Base-by-base conservation (phyloP, 2,797 vertebrate species). In the Triplophysa bombifrons region DNA sequence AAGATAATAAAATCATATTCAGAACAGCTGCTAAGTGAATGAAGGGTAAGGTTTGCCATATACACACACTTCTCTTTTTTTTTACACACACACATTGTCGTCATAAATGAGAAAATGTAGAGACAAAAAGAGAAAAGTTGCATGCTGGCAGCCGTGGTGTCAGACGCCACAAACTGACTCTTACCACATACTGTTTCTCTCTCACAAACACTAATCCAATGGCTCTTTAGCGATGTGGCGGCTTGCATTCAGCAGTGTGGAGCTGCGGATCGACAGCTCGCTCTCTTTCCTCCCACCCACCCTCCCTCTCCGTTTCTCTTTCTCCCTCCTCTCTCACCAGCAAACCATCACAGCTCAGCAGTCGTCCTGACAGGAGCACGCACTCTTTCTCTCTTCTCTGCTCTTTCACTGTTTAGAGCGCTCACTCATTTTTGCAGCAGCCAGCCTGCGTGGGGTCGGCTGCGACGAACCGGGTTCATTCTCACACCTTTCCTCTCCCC, bases 201-300 rank as follows among this genome's bases (percentile, higher is more conserved):
- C 71, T 73, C 60, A 84, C 85, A 70, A 41, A 72, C 60, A 56
- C 69, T 58, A 82, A 80, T 81, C 79, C 82, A 87, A 84, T 89
- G 88, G 92, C 91, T 94, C 88, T 87, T 91, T 91, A 89, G 92
- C 93, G 88, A 89, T 91, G 90, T 90, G 89, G 88, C 88, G 90
- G 90, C 88, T 93, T 92, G 92, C 87, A 92, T 91, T 91, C 88
- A 86, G 89, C 88, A 90, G 86, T 84, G 90, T 91, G 67, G 77
- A 88, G 84, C 86, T 83, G 86, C 80, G 87, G 84, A 73, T 73
- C 61, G 76, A 84, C 89, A 82, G 84, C 74, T 78, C 64, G 27
- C 53, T 72, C 84, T 82, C 48, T 80, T 4, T 34, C 34, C 6
- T 30, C 27, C 73, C 88, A 84, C 85, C 80, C 83, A 85, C 83